Base-by-base conservation (phyloP, 2,113 vertebrate genomes). In the Odocoileus virginianus region DNA sequence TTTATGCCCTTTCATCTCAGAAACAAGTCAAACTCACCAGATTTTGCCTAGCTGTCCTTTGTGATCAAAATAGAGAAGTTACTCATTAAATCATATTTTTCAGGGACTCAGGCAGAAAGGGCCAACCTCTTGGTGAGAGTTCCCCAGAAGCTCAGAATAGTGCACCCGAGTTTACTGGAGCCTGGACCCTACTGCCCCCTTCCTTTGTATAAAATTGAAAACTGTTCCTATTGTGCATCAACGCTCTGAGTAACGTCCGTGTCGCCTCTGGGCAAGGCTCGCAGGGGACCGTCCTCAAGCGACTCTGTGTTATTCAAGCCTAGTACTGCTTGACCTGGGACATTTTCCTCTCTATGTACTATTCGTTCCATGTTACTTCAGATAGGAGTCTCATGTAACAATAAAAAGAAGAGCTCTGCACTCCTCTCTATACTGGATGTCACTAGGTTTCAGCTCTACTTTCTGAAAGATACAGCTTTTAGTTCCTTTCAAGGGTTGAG, bases 181-280 rank as follows among this genome's bases (percentile, higher is more conserved):
- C 30, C 33, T 36, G 19, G 64, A 12, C 14, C 6, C 54, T 33
- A 10, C 16, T 55, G 21, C 9, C 40, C 6, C 23, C 23, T 93
- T 93, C 8, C 23, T 23, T 58, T 54, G 9, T 14, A 83, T 71
- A 78, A 96, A 71, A 83, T 45, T 45, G 16, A 64, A 64, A 81
- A 30, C 19, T 52, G 7, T 55, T 55, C 36, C 55, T 36, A 1
- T 2, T 50, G 50, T 71, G 45, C 47, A 9, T 64, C 23, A 64
- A n/a, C 33, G 2, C 10, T 7, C 4, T 45, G 43, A 19, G 2
- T 10, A 7, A 5, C 11, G 1, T 6, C 52, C 10, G 23, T 15
- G 17, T 5, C 14, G 36, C 27, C 76, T 61, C 45, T 21, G 2
- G 3, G 23, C 17, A 6, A 83, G 10, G 3, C 71, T 92, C 8